Conservation (phyloP, 2,888 invertebrate genomes). For the Lapara coniferarum region DNA sequence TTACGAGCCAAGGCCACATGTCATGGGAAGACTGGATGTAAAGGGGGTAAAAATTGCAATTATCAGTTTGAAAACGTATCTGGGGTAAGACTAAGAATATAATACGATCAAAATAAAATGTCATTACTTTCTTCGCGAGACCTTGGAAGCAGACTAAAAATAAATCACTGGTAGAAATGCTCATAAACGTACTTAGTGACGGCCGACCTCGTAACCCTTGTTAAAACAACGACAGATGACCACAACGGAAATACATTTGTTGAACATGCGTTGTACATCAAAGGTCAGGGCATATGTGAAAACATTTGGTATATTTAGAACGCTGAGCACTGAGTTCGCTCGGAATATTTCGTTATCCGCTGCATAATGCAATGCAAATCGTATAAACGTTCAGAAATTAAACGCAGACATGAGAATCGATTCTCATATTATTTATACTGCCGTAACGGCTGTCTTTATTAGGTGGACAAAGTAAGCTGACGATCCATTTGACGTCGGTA, state of each 20-base stretch:
- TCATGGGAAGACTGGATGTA: background rate
- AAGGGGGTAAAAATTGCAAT: background rate
- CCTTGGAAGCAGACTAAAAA: slow-evolving; percentile 38
- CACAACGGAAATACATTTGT: slow-evolving; percentile 58
- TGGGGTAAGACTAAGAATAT: slow-evolving; percentile 27
- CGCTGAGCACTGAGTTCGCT: slow-evolving; percentile 32
- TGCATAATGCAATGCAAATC: slow-evolving; percentile 32
- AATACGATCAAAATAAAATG: slow-evolving; percentile 33
- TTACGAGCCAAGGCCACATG: no score
- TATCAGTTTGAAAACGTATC: slow-evolving; percentile 26
- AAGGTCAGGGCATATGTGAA: slow-evolving; percentile 57
- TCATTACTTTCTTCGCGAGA: slow-evolving; percentile 38
- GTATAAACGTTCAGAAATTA: slow-evolving; percentile 21
- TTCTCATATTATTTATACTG: slow-evolving; percentile 12
- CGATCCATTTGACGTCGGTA: background rate
- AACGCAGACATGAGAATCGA: slow-evolving; percentile 17
- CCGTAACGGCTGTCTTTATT: background rate
- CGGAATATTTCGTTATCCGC: slow-evolving; percentile 31
- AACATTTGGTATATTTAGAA: slow-evolving; percentile 56
- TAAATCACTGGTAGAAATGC: slow-evolving; percentile 38
- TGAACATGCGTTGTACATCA: slow-evolving; percentile 50
- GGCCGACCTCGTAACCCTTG: slow-evolving; percentile 45
- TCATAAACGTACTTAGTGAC: slow-evolving; percentile 29
- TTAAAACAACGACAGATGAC: slow-evolving; percentile 57
- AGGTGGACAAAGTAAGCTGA: slow-evolving; percentile 11